phyloP scores from a whole-genome alignment of 1,140 invertebrate species.

The Pseudachorutes palmiensis region DNA sequence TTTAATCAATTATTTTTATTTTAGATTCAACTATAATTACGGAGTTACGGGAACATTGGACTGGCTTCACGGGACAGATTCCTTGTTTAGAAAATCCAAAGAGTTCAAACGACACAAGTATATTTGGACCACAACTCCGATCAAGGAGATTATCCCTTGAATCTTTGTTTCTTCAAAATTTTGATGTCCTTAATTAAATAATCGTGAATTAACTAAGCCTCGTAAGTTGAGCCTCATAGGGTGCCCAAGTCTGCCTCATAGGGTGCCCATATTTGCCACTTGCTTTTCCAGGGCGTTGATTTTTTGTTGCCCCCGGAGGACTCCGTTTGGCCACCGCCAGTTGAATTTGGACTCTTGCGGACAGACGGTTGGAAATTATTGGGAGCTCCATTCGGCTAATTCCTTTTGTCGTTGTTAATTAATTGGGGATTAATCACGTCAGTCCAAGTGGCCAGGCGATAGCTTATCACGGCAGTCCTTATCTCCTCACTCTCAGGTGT shows the following conservation, averaged over 20 bases:
- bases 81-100: slow-evolving; percentile 43
- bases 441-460: no score
- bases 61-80: slow-evolving; percentile 48
- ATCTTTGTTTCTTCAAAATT: background rate
- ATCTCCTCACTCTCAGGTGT: no score
- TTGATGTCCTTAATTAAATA: background rate
- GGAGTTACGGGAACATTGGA: slow-evolving; percentile 48
- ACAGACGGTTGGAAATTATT: slow-evolving; percentile 1
- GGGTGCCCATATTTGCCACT: background rate
- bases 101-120: slow-evolving; percentile 45
- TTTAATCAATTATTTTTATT: background rate
- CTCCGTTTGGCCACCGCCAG: no score
- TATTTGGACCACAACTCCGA: slow-evolving; percentile 29
- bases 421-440: no score
- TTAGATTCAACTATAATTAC: slow-evolving; percentile 45
- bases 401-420: no score
- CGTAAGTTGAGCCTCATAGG: no score
- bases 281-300: background rate
- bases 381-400: slow-evolving; percentile 1
- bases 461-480: no score
- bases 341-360: no score
- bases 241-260: no score
- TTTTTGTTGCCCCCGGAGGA: no score
- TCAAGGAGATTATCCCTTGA: slow-evolving; percentile 13
- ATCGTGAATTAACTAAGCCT: background rate